These are phyloP conservation scores for Pongo abelii DNA, from an alignment of 2,113 vertebrate genomes.

Conservation along the genomic window DNA sequence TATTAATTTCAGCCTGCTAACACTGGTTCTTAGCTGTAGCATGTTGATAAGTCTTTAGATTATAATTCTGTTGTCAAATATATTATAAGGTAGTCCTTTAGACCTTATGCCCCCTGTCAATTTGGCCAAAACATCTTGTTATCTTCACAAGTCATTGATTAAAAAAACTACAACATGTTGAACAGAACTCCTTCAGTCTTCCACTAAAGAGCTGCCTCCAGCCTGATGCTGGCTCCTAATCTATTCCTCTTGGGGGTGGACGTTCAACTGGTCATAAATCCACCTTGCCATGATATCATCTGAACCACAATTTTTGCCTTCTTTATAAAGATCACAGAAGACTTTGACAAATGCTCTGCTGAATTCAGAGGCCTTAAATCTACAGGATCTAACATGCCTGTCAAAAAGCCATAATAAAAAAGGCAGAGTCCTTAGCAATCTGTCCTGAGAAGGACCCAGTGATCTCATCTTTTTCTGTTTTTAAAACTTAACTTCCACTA, in stretches of 20 bases:
- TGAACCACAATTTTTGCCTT: not conserved
- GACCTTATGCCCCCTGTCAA: not conserved
- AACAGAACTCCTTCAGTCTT: not conserved
- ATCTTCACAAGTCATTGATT: not conserved
- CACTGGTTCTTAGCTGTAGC: not conserved
- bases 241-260: not conserved
- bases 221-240: not conserved
- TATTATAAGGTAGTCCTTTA: not conserved
- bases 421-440: not conserved
- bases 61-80: not conserved
- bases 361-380: not conserved
- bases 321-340: slow-evolving; percentile 17
- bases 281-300: not conserved
- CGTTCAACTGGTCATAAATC: not conserved
- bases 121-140: not conserved
- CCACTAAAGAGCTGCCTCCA: not conserved
- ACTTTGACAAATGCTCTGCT: slow-evolving; percentile 39
- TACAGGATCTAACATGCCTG: not conserved
- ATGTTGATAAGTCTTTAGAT: not conserved
- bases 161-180: not conserved
- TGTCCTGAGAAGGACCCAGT: not conserved
- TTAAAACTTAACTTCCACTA: not conserved
- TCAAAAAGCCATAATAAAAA: not conserved
- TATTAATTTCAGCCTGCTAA: not conserved
- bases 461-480: not conserved